phyloP scores from a whole-genome alignment of 2,797 vertebrate genomes.

The Tragopan temminckii region DNA sequence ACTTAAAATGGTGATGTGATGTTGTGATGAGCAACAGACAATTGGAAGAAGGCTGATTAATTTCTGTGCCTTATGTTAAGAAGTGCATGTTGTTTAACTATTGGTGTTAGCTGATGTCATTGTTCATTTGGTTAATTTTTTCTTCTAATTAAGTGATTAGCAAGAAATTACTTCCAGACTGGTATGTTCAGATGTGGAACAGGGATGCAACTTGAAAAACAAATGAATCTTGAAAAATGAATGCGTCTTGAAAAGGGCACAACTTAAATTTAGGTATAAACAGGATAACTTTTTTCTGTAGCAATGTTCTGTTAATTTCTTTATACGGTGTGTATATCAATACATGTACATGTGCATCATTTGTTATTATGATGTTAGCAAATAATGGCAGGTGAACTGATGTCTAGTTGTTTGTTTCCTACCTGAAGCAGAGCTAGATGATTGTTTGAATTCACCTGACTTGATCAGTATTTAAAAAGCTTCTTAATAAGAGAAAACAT shows the following conservation, averaged over 20 bases:
- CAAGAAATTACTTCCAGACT: background rate
- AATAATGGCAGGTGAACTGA: background rate
- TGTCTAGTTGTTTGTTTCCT: background rate
- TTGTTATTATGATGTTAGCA: background rate
- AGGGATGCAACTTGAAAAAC: background rate
- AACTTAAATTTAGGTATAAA: background rate
- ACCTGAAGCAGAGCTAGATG: background rate
- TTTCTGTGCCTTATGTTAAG: background rate
- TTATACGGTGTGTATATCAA: background rate
- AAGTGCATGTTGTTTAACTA: background rate
- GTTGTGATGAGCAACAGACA: background rate
- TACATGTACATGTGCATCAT: background rate
- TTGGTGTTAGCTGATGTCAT: background rate
- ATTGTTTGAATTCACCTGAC: background rate
- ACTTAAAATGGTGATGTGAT: background rate
- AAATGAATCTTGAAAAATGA: background rate
- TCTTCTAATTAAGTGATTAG: background rate
- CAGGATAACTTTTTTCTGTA: background rate
- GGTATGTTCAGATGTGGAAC: background rate
- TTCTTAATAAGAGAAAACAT: background rate
- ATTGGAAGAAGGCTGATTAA: background rate
- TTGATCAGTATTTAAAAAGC: background rate
- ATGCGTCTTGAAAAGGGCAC: background rate
- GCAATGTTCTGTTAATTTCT: background rate
- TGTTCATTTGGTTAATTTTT: background rate